These are phyloP conservation scores for Atta cephalotes DNA, from an alignment of 1,140 invertebrate genomes.

Conservation along the genomic window DNA sequence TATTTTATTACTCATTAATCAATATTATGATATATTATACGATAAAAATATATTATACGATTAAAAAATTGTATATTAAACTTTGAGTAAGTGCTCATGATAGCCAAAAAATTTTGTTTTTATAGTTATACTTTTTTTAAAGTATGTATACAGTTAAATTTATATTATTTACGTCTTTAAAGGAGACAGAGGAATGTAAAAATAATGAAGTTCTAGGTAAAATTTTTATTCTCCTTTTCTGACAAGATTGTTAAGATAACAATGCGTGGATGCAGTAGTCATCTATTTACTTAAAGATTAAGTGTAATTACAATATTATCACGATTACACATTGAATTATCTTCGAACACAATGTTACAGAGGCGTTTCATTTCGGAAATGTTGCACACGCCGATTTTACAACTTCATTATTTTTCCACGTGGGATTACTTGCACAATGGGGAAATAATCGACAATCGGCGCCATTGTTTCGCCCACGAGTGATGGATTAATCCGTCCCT, in stretches of 20 bases:
- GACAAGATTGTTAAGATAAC: no score
- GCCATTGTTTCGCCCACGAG: slow-evolving; percentile 32
- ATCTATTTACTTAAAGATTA: neutral
- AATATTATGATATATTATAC: neutral
- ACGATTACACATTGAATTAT: neutral
- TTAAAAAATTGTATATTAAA: no score
- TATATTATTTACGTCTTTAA: no score
- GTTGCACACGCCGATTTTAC: slow-evolving; percentile 7
- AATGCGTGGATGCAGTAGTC: no score
- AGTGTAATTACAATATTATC: slow-evolving; percentile 13
- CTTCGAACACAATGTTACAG: neutral
- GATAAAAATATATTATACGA: no score
- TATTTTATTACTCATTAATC: neutral
- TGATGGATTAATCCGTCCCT: slow-evolving; percentile 43
- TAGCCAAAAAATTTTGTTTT: no score
- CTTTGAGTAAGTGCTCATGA: no score
- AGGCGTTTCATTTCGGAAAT: slow-evolving; percentile 7
- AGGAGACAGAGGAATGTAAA: no score
- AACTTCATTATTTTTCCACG: slow-evolving; percentile 16
- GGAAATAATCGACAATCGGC: slow-evolving; percentile 36
- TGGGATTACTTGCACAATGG: slow-evolving; percentile 3
- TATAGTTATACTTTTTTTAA: no score
- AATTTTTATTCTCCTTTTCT: no score
- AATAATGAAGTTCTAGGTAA: no score
- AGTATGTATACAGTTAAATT: no score